Evolutionary conservation across 37 sponge, comb jelly and placozoan genomes (phyloP).

Genomic region (Chondrosia reniformis): DNA sequence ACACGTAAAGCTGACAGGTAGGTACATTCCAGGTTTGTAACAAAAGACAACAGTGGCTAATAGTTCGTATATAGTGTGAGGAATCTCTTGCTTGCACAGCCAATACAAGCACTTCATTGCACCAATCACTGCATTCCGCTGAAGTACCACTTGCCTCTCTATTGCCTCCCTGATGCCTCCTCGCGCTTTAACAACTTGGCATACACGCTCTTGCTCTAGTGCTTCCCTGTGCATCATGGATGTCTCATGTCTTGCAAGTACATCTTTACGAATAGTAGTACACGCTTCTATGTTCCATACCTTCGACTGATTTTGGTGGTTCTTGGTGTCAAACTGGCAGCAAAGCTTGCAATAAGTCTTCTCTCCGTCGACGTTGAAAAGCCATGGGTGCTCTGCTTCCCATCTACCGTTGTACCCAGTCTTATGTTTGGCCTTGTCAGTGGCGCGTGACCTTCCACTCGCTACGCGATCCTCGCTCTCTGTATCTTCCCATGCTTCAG

Average conservation of each 20-base stretch:
- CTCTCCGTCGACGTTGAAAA: not conserved
- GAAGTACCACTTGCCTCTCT: not conserved
- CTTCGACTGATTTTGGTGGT: not conserved
- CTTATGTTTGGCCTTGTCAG: not conserved
- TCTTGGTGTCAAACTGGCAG: not conserved
- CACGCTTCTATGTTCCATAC: not conserved
- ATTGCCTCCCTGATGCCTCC: not conserved
- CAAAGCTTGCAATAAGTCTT: not conserved
- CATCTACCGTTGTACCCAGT: not conserved
- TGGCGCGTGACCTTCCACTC: not conserved
- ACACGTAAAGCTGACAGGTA: not conserved
- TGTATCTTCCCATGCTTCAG: not conserved
- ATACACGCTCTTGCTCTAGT: not conserved
- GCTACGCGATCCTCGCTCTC: not conserved
- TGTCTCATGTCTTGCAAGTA: not conserved
- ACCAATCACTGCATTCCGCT: not conserved
- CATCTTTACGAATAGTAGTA: not conserved
- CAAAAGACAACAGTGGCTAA: not conserved
- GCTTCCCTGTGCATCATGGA: constrained; percentile 3
- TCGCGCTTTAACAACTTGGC: not conserved
- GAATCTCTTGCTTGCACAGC: not conserved
- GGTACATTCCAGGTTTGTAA: not conserved
- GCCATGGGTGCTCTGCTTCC: not conserved
- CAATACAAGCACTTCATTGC: not conserved
- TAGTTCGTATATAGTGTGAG: constrained; percentile 3